Evolutionary conservation across 1,140 invertebrate genomes (phyloP).

Genomic region (Eupeodes corollae): DNA sequence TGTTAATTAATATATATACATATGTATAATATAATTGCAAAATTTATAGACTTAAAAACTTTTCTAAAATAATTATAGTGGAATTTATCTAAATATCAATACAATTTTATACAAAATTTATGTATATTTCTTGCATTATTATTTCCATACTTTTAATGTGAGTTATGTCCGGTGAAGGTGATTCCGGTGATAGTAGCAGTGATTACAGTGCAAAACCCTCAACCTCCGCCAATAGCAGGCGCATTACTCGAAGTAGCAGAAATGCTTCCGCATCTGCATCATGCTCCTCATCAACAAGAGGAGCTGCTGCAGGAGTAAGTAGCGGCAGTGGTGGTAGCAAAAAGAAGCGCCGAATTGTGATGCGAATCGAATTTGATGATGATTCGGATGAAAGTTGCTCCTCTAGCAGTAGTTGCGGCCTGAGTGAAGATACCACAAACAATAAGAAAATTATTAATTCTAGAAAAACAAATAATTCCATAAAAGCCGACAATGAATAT

Average conservation of each 20-base stretch:
- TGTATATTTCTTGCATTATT: not conserved
- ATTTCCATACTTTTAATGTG: constrained; percentile 14
- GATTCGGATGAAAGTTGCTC: constrained; percentile 14
- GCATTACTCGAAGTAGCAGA: constrained; percentile 3
- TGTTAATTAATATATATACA: too few species aligned
- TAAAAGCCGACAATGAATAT: too few species aligned
- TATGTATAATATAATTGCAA: too few species aligned
- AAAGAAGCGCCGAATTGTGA: constrained; percentile 29
- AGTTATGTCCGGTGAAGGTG: constrained; percentile 8
- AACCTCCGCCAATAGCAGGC: constrained; percentile 16
- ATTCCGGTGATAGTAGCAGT: constrained; percentile 25
- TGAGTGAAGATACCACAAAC: too few species aligned
- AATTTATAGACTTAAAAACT: too few species aligned
- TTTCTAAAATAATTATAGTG: too few species aligned
- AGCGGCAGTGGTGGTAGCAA: not conserved
- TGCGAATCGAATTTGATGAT: constrained; percentile 35
- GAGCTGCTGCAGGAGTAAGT: not conserved
- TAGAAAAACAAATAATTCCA: too few species aligned
- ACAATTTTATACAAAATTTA: not conserved
- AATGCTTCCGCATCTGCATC: not conserved
- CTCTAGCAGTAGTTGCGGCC: constrained; percentile 6
- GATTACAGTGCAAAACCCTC: constrained; percentile 17
- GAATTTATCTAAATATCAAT: too few species aligned
- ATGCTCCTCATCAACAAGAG: too few species aligned
- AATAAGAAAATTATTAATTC: too few species aligned